A percentile compares a stretch with the other conserved stretches of the same genome.
Conservation (phyloP, 2,797 vertebrate genomes). For the Mus spretus region DNA sequence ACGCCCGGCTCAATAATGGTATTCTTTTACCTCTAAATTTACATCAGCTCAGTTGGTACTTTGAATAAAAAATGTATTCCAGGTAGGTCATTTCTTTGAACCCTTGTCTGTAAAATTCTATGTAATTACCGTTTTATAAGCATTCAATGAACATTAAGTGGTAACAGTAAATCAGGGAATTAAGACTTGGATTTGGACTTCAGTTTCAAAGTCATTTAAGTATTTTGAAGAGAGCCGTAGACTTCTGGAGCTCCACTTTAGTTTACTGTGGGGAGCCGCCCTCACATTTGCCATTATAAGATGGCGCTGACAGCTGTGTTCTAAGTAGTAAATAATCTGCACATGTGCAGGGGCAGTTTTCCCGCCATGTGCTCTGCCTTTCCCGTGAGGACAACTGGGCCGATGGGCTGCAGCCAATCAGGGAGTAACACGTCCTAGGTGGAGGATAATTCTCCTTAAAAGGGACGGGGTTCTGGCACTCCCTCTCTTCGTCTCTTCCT, state of each 20-base stretch:
- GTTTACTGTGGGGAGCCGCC: too few species aligned
- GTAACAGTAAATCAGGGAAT: conserved; percentile 46
- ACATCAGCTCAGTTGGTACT: background rate
- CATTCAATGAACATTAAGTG: conserved; percentile 29
- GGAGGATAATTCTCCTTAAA: too few species aligned
- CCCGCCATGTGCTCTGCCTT: too few species aligned
- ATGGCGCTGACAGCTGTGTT: too few species aligned
- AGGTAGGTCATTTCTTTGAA: conserved; percentile 22
- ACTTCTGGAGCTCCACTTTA: background rate
- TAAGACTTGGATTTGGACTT: conserved; percentile 44
- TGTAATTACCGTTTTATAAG: background rate
- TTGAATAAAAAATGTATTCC: background rate
- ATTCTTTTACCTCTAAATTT: background rate
- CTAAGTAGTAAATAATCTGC: too few species aligned
- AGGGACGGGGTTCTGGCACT: too few species aligned
- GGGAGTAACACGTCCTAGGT: too few species aligned
- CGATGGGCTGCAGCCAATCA: too few species aligned
- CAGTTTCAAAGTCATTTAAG: conserved; percentile 14
- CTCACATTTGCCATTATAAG: too few species aligned
- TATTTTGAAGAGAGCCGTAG: conserved; percentile 42
- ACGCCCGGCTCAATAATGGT: background rate
- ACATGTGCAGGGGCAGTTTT: too few species aligned
- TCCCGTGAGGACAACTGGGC: too few species aligned
- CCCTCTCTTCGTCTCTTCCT: too few species aligned
- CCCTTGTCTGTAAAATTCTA: background rate